A percentile compares a stretch with the other conserved stretches of the same genome.
These are phyloP conservation scores for Amphimedon queenslandica DNA, from an alignment of 37 sponge, comb jelly and placozoan species.

Conservation along the genomic window DNA sequence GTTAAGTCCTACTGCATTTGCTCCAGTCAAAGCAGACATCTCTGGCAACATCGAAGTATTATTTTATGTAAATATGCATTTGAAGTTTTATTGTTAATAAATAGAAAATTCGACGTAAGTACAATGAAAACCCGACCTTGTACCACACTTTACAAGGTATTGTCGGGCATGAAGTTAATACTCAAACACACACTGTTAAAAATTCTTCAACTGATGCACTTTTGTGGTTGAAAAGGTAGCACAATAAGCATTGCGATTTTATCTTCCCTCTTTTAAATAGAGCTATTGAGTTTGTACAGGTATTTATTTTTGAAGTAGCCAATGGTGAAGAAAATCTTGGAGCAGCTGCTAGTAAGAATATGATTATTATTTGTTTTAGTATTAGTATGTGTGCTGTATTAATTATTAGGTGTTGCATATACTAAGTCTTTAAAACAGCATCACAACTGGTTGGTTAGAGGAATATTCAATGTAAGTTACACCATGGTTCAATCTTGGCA, in stretches of 20 bases:
- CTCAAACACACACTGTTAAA: constrained; percentile 25
- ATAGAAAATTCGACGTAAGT: constrained; percentile 16
- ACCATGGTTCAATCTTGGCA: background rate
- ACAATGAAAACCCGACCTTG: constrained; percentile 14
- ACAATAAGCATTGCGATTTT: too few species aligned
- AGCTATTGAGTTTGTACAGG: constrained; percentile 71
- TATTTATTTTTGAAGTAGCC: constrained; percentile 60
- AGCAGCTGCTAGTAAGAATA: constrained; percentile 64
- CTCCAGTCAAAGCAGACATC: constrained; percentile 84
- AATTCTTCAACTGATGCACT: constrained; percentile 80
- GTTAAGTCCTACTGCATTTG: constrained; percentile 63
- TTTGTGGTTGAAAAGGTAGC: constrained; percentile 85
- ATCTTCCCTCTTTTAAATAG: constrained; percentile 21
- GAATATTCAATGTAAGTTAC: constrained; percentile 74
- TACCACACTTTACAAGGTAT: constrained; percentile 71
- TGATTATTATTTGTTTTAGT: background rate
- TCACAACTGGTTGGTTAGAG: constrained; percentile 82
- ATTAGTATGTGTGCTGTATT: constrained; percentile 10
- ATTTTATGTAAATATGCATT: background rate
- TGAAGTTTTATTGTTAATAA: background rate
- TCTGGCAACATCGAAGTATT: constrained; percentile 65
- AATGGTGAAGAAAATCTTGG: constrained; percentile 64
- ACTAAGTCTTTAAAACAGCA: constrained; percentile 40
- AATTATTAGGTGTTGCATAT: constrained; percentile 71
- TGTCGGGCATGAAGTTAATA: constrained; percentile 48